Percentiles rank a stretch among this genome's conserved stretches.
phyloP scores from a whole-genome alignment of 2,888 invertebrate genomes.

The Dysmachus trigonus region DNA sequence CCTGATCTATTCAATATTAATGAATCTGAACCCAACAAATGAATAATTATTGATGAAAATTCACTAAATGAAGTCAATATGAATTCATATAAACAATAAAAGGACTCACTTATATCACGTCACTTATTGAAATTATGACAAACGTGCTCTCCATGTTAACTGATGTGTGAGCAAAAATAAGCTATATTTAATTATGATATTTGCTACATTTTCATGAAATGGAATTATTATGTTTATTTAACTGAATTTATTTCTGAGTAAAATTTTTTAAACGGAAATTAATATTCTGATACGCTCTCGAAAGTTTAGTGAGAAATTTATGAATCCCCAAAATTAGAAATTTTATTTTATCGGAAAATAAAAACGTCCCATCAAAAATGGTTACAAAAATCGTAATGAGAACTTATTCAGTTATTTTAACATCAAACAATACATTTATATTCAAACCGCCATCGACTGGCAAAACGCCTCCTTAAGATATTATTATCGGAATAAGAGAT shows the following conservation, averaged over 20 bases:
- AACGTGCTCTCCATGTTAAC: neutral
- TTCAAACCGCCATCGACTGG: no score
- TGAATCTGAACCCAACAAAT: neutral
- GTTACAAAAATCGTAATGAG: no score
- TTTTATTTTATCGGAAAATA: neutral
- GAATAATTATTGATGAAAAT: neutral
- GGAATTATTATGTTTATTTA: neutral
- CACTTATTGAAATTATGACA: neutral
- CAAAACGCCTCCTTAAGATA: no score
- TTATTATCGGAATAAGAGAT: no score
- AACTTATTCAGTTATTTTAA: no score
- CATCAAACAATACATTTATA: no score
- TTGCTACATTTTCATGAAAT: neutral
- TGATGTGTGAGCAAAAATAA: neutral
- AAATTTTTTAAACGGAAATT: neutral
- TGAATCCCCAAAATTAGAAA: neutral
- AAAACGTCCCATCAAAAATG: no score
- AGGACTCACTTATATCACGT: neutral
- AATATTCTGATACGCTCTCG: no score
- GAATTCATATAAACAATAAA: neutral
- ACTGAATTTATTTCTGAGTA: neutral
- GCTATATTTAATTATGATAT: neutral
- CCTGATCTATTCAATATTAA: neutral
- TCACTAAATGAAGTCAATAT: neutral
- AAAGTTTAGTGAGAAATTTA: no score